phyloP scores from a whole-genome alignment of 2,888 invertebrate species.

The Galerucella pusilla region DNA sequence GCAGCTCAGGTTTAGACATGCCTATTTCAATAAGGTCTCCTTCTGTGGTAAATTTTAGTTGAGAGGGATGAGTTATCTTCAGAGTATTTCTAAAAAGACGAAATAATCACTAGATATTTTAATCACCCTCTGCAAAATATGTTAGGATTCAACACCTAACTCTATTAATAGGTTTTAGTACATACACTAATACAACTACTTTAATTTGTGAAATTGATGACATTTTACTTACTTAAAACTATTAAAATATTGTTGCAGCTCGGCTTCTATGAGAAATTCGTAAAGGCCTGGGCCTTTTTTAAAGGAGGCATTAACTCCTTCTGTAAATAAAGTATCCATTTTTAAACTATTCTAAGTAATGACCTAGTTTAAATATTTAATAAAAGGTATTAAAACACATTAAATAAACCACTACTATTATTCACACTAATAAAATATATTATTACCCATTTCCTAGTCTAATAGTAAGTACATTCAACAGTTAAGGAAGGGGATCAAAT shows the following conservation, averaged over 20 bases:
- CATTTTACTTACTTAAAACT: conserved; percentile 72
- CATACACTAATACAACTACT: too few species aligned
- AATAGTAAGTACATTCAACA: conserved; percentile 42
- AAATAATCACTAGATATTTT: conserved; percentile 1
- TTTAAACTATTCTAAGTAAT: conserved; percentile 16
- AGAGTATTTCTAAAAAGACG: conserved; percentile 78
- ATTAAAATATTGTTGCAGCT: conserved; percentile 92
- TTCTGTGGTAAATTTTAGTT: conserved; percentile 93
- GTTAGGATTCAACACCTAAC: too few species aligned
- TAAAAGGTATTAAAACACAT: conserved; percentile 2
- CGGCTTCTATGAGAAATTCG: conserved; percentile 94
- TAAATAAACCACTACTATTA: conserved; percentile 15
- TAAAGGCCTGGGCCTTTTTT: conserved; percentile 76
- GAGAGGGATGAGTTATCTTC: conserved; percentile 88
- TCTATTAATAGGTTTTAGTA: too few species aligned
- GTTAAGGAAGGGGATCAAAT: conserved; percentile 39
- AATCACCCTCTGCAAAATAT: too few species aligned
- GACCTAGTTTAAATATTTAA: conserved; percentile 14
- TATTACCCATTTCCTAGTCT: conserved; percentile 56
- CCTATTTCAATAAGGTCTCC: conserved; percentile 93
- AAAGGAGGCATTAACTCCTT: conserved; percentile 60
- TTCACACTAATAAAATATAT: conserved; percentile 18
- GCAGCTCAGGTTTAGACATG: conserved; percentile 94
- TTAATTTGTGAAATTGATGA: not conserved
- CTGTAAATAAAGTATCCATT: conserved; percentile 44